phyloP scores from a whole-genome alignment of 2,888 invertebrate species.

The Apantesis nais region DNA sequence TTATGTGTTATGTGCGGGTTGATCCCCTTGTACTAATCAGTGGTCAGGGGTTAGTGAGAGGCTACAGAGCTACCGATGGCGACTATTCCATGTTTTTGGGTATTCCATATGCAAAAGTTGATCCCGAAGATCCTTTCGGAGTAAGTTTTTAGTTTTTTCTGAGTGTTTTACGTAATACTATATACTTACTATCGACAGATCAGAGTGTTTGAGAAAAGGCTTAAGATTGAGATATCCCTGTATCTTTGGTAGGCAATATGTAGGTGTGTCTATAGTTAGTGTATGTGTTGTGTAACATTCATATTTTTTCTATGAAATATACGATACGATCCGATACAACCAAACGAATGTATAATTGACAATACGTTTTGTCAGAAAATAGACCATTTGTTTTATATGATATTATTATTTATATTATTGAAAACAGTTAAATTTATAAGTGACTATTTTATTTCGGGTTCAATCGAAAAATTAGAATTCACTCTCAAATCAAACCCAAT shows the following conservation, averaged over 20 bases:
- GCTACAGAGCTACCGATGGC: slow-evolving; percentile 68
- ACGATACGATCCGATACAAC: too few relatives aligned
- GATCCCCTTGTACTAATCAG: slow-evolving; percentile 73
- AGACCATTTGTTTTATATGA: too few relatives aligned
- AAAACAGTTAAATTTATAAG: too few relatives aligned
- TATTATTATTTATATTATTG: too few relatives aligned
- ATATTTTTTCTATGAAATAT: background rate
- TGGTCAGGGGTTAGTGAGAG: slow-evolving; percentile 73
- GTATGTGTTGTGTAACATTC: background rate
- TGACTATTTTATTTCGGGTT: too few relatives aligned
- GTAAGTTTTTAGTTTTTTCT: slow-evolving; percentile 60
- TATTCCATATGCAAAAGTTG: slow-evolving; percentile 75
- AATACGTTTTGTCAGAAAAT: background rate
- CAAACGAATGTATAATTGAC: background rate
- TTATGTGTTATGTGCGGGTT: slow-evolving; percentile 59
- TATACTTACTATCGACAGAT: background rate
- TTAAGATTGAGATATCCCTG: background rate
- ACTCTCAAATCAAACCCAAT: too few relatives aligned
- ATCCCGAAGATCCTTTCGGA: slow-evolving; percentile 73
- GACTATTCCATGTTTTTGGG: slow-evolving; percentile 75
- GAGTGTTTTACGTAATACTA: background rate
- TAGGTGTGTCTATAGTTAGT: background rate
- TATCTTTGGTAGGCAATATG: background rate
- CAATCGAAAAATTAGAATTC: too few relatives aligned
- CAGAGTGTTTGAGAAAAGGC: background rate